Base-by-base conservation (phyloP, 2,888 invertebrate species). In the Cecidostiba fungosa region DNA sequence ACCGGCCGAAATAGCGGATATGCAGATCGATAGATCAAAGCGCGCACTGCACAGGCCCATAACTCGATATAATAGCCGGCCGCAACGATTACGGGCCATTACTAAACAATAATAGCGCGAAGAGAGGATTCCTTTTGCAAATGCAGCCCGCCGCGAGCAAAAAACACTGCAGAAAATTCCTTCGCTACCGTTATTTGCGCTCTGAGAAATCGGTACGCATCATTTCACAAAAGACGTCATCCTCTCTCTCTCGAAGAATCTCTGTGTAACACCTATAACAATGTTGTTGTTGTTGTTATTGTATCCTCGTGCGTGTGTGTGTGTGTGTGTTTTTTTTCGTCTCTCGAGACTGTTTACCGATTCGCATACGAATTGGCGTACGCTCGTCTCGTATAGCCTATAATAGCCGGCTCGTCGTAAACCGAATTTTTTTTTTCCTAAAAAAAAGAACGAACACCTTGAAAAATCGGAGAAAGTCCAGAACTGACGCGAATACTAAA, bases 151-250 rank as follows among this genome's bases (percentile, higher is more conserved):
- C 6, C 69, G 78, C 14, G 69, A 19, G 78, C 43, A 14, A 12
- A 10, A 8, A 74, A 74, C 36, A 36, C 5, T 36, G 32, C 26
- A 62, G 62, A 43, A 50, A 50, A 76, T 50, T 62, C 47, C 69
- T 59, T 26, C 69, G 78, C 78, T 78, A 73, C 81, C 73, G 81
- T 81, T 81, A 81, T 43, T 78, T 66, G 47, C 77, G 43, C 39
- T n/a, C 19, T 19, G n/a, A 66, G 39, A 36, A 39, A 54, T 36
- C 62, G 47, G 29, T 12, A 26, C 23, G n/a, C 66, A 14, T 26
- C 10, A 3, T 19, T 32, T 26, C 14, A 10, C 54, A 12, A 77
- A 36, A 77, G 54, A 77, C 59, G 32, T 10, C 50, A 10, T 62
- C 54, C 47, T 47, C 14, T 47, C 47, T 47, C 47, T 54, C 23